Conservation (phyloP, 2,113 vertebrate genomes). For the Spea bombifrons region DNA sequence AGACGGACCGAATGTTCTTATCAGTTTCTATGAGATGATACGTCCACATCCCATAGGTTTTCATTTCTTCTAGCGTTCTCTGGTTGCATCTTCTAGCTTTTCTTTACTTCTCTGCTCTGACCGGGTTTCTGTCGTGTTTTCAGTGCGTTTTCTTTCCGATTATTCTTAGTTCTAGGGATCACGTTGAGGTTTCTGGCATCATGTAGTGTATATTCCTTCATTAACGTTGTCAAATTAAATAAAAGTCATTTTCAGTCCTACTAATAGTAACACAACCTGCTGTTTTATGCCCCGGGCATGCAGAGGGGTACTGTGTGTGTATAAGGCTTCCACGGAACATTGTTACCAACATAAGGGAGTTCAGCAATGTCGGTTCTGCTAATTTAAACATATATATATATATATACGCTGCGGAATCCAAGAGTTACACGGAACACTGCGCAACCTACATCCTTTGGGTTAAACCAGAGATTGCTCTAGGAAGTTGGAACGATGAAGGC, state of each 20-base stretch:
- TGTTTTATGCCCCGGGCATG: slow-evolving; percentile 2
- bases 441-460: background rate
- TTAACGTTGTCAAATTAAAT: slow-evolving; percentile 34
- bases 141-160: background rate
- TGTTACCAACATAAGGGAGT: too few species aligned
- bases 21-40: too few species aligned
- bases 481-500: too few species aligned
- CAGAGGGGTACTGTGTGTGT: slow-evolving; percentile 3
- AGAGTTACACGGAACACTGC: background rate
- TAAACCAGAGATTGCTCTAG: too few species aligned
- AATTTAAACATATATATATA: background rate
- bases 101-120: too few species aligned
- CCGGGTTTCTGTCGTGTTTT: background rate
- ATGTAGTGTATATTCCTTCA: slow-evolving; percentile 18
- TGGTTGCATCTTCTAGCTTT: too few species aligned
- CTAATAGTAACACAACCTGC: slow-evolving; percentile 16
- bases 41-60: too few species aligned
- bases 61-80: too few species aligned
- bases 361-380: too few species aligned
- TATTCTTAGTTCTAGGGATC: background rate
- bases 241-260: slow-evolving; percentile 15
- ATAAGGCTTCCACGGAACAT: background rate
- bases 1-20: too few species aligned
- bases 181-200: slow-evolving; percentile 22
- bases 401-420: background rate